These are phyloP conservation scores for Ochropacha duplaris DNA, from an alignment of 2,888 invertebrate genomes.

Conservation along the genomic window DNA sequence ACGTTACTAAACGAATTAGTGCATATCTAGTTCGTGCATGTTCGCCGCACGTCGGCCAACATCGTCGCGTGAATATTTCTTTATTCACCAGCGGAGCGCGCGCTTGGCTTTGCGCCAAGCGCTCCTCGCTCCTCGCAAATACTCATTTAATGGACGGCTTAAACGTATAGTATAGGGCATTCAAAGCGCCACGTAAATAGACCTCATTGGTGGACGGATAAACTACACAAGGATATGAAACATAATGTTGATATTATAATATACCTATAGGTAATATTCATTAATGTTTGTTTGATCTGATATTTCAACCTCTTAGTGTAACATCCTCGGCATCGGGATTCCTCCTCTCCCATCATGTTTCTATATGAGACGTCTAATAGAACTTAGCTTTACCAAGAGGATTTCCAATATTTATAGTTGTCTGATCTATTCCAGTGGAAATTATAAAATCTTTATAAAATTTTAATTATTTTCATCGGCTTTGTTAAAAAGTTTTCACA, in stretches of 20 bases:
- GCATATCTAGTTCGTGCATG: no score
- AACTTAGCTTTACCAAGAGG: no score
- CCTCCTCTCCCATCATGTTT: no score
- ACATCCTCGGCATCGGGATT: no score
- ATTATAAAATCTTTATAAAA: background rate
- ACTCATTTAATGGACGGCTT: background rate
- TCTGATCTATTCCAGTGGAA: no score
- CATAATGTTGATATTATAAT: background rate
- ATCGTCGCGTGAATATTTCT: background rate
- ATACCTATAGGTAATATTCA: no score
- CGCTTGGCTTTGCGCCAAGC: background rate
- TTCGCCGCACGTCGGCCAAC: background rate
- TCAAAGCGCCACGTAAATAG: background rate
- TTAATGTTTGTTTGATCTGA: no score
- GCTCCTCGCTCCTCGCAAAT: background rate
- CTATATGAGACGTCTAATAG: no score
- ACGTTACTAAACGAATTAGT: no score
- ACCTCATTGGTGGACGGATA: background rate
- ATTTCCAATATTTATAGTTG: no score
- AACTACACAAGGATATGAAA: background rate
- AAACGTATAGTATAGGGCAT: background rate
- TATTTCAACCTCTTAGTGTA: no score
- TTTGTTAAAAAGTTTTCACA: no score
- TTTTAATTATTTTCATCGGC: background rate
- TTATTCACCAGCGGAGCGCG: background rate